Base-by-base conservation (phyloP, 1,140 invertebrate species). In the Philotrypesis tridentata region DNA sequence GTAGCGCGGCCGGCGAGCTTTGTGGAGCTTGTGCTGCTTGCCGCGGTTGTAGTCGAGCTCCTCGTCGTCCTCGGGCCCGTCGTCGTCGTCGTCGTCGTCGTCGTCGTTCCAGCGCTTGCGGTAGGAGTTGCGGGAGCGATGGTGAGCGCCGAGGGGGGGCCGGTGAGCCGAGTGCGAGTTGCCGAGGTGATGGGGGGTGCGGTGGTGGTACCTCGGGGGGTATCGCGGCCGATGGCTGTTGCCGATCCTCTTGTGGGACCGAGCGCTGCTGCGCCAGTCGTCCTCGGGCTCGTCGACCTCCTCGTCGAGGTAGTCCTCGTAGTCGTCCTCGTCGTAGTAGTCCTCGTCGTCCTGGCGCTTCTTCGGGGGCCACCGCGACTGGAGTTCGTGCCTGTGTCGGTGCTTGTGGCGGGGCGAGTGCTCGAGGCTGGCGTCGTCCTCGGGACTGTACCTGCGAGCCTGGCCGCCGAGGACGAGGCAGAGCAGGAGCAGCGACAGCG, bases 321-420 rank as follows among this genome's bases (percentile, higher is more conserved):
- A n/a, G 17, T 80, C 85, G n/a, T 75, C 55, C 1, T 84, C 74
- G 31, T 87, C 75, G 1, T 83, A 31, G 17, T 79, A 76, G 31
- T 85, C 83, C 2, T 74, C 74, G 1, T 25, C 84, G n/a, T 74
- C 71, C 31, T 83, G 31, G 5, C 25, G 70, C 8, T 72, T 21
- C 14, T 82, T n/a, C 14, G 37, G 12, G 83, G 83, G 73, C 63
- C 82, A 76, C 40, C 83, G 77, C 0, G 83, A 40, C 25, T 37
- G 25, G 2, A 85, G 67, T 14, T 88, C 85, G 73, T 89, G 87
- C 29, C 86, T 85, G 83, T 90, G 89, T 27, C 89, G 84, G 55
- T 89, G 89, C n/a, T 88, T 85, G 74, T 88, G 87, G 1, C 67
- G 85, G 31, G 74, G 60, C 25, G 21, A 48, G 55, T 87, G 86